Base-by-base conservation (phyloP, 1,140 invertebrate genomes). In the Cotesia glomerata region DNA sequence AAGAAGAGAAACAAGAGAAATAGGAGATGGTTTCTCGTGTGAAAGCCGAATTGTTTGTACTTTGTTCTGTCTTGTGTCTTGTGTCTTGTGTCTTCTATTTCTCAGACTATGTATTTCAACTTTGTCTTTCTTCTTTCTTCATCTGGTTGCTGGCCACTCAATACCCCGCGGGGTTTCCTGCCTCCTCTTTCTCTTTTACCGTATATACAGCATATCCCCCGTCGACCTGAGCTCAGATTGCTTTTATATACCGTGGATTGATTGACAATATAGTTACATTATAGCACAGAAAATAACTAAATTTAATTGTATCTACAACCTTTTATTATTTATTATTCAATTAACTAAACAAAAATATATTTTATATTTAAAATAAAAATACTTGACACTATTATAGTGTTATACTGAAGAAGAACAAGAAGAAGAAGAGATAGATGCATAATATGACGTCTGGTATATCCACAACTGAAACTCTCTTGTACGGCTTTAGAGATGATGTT, bases 221-320 rank as follows among this genome's bases (percentile, higher is more conserved):
- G 83, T 82, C 80, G 83, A 81, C 80, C 82, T 81, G 73, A 86
- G 82, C 84, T 84, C 83, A 85, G 84, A 86, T 86, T 86, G 85
- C 85, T 86, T 86, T 86, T 85, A 86, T 85, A 86, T 86, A 84
- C 84, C 81, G 76, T 80, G 81, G 83, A 86, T 86, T 86, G 85
- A 86, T 86, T 85, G 85, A 87, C 85, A 86, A 87, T 87, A 87
- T 87, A 86, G 84, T 86, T 86, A 84, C 78, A 81, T 83, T 81
- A 45, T 45, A 9, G 5, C 79, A 82, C 77, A 79, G 76, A 83
- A 49, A 82, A 61, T 45, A 45, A 45, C 39, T 9, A 56, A 18
- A 18, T 56, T 56, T 13, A 14, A n/a, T 18, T 16, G 3, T 18
- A 56, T 9, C 11, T 45, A 45, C 11, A 11, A 8, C 2, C 39